Evolutionary conservation across 35 echinoderm and acorn worm species (phyloP), one percentile per base, ranked within the genome.

Genomic region (Heliocidaris tuberculata): DNA sequence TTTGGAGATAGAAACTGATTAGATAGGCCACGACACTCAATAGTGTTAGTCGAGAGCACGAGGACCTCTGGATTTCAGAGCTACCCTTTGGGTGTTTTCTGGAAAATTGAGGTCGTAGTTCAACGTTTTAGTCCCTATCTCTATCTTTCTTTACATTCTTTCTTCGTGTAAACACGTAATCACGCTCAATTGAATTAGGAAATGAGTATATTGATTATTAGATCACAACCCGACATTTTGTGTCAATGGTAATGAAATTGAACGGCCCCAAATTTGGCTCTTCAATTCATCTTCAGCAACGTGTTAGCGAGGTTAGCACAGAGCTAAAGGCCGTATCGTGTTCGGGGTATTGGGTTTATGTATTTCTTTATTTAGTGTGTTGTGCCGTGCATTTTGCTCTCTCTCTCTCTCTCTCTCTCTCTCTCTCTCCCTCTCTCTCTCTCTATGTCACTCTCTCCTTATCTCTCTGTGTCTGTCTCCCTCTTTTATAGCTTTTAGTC

Each of bases 221-320:
- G 65, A 78, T 78, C 65, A 78, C 65, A 78, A 78, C 65, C 21
- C 65, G 65, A 78, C 65, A 78, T 78, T 78, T 78, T 78, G 65
- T 78, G 65, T 78, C 65, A 78, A 78, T 78, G 21, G 65, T 78
- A 78, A 78, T 78, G 65, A 78, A 78, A 78, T 78, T 78, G 27
- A 24, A 78, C 4, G 21, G 27, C 19, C 19, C 19, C 19, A 78
- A 24, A n/a, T 56, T 56, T 56, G 35, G 10, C 52, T 56, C 52
- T 13, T 56, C 52, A 56, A 42, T 42, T 11, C 52, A 56, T 56
- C 52, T 56, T 7, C 7, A n/a, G 65, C 27, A 78, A 78, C 27
- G 65, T 78, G 65, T 78, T 78, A n/a, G 65, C 65, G 27, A 27
- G 27, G 17, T 27, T 19, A 19, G 27, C 7, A 78, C 7, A 78